Percentiles rank a stretch among this genome's conserved stretches.
These are phyloP conservation scores for Toxotes lorentzi DNA, from an alignment of 2,797 vertebrate genomes.

Conservation along the genomic window DNA sequence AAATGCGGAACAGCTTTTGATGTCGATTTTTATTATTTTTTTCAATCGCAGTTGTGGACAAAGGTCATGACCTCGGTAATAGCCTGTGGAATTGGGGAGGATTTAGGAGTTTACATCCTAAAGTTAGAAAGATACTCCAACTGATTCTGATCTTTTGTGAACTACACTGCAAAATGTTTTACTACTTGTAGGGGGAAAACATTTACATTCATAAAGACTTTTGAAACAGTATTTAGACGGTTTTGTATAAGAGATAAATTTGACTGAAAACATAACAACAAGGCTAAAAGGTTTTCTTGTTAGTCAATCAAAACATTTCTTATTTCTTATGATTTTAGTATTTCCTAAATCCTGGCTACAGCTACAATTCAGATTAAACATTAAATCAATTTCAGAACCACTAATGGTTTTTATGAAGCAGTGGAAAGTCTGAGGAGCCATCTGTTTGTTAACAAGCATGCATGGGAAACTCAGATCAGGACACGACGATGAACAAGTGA, in stretches of 20 bases:
- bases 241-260: neutral
- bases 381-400: neutral
- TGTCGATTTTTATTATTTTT: neutral
- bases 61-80: neutral
- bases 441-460: conserved; percentile 15
- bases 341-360: no score
- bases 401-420: neutral
- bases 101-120: conserved; percentile 10
- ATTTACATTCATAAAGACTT: neutral
- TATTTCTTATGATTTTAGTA: neutral
- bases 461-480: conserved; percentile 2
- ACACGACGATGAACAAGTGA: conserved; percentile 29
- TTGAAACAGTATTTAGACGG: neutral
- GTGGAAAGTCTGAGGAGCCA: conserved; percentile 30
- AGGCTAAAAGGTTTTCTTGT: no score
- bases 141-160: neutral
- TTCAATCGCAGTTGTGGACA: neutral
- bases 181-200: neutral
- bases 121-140: neutral
- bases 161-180: neutral
- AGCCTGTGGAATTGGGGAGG: neutral
- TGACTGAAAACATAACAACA: no score
- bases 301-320: neutral
- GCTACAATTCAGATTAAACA: no score
- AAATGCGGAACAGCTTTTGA: neutral